Base-by-base conservation (phyloP, 2,113 vertebrate species). In the Dipodomys spectabilis region DNA sequence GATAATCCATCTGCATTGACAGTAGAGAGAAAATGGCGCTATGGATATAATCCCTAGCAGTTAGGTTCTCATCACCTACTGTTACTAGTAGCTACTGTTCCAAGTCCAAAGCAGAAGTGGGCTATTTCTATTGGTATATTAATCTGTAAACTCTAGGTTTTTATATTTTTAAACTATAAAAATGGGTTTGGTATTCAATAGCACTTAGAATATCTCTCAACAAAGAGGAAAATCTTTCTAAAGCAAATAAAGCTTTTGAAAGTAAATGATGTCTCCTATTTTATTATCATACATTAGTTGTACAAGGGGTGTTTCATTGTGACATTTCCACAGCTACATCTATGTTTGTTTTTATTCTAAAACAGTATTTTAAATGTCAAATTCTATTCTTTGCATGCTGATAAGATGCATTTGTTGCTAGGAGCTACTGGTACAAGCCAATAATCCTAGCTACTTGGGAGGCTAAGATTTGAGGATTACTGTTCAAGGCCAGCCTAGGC, bases 161-260 rank as follows among this genome's bases (percentile, higher is more conserved):
- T 79, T 62, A 53, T 68, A 91, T 94, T 87, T 53, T 75, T 53
- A 90, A 89, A 77, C 27, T 45, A 30, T 84, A 87, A 92, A 94
- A 77, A n/a, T 86, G 44, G 7, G 18, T 57, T 64, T 92, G 79
- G n/a, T 57, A 90, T 94, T 30, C n/a, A 12, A 4, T 32, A 71
- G 22, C 18, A 83, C 32, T 53, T 72, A 30, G 27, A 30, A 83
- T 75, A 27, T 45, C 44, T 16, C 86, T 93, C 75, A 25, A 23
- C 8, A 80, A 35, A 81, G 4, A 72, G 23, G 18, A 20, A 68
- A 88, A 88, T 80, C 72, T 5, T 15, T 53, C 39, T 39, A 39
- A 39, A 39, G 39, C 39, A 39, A 39, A 39, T 39, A 39, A 39
- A 39, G 39, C 39, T 39, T 39, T 39, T 39, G 39, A 39, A 39